Evolutionary conservation across 2,888 invertebrate species (phyloP), one percentile per base, ranked within the genome.

Genomic region (Noctua fimbriata): DNA sequence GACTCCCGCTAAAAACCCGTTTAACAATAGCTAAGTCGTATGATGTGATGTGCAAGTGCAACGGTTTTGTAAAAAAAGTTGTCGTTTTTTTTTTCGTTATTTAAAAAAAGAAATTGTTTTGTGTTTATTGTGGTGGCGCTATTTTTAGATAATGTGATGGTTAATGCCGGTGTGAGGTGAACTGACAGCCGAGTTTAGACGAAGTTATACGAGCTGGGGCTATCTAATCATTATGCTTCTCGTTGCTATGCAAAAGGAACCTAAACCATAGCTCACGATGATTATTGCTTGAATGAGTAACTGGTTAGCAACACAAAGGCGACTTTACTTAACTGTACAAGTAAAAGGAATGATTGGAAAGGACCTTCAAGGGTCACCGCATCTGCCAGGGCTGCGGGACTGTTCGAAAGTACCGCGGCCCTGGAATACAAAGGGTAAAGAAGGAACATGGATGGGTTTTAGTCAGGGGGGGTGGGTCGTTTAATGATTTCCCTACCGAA

Each of bases 1-100:
- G 44, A 80, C 80, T 85, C 84, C 86, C 82, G 83, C 90, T 89
- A 81, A 87, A 92, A 93, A 89, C 92, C 86, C 91, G 93, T 93
- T 94, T 92, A 93, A 94, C 94, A 95, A 94, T 94, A 93, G 94
- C 90, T 91, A 88, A 91, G 90, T 83, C 79, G 82, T 89, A 92
- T 92, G 92, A 93, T 91, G 93, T 82, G 87, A 86, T 83, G 87
- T 74, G 92, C 91, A 90, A 91, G 91, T 89, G 90, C 91, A 89
- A 89, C 85, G 90, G 89, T 88, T 88, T 89, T 80, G 81, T 84
- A 65, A 88, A 89, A 88, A 89, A 87, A 63, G 41, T 49, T 36
- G n/a, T 44, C 1, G 18, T 47, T 63, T 76, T 81, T 84, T 83
- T 88, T 82, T 78, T 78, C 41, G 55, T 76, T 74, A 75, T 76